Conservation (phyloP, 2,113 vertebrate species). For the Benitochromis conjunctus region DNA sequence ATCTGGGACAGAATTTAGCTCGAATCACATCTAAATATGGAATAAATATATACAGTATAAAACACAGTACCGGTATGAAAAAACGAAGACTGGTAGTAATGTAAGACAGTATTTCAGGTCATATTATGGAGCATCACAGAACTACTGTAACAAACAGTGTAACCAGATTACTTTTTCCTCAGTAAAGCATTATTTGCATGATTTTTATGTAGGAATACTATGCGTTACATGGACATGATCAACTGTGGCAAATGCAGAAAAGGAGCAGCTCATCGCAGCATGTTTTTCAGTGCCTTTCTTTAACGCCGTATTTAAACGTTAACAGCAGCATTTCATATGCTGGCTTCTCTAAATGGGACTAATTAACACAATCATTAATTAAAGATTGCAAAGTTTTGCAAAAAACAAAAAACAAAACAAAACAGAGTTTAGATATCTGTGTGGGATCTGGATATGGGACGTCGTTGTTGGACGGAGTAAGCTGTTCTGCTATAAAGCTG, state of each 20-base stretch:
- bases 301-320: rapidly evolving
- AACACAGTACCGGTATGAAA: background rate
- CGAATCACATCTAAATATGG: background rate
- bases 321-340: rapidly evolving
- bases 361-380: background rate
- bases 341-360: rapidly evolving
- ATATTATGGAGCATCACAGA: background rate
- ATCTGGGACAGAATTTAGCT: background rate
- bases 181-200: background rate
- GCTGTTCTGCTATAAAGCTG: too few relatives aligned
- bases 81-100: background rate
- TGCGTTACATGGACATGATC: background rate
- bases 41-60: background rate
- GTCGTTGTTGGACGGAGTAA: background rate
- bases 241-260: background rate
- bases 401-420: background rate
- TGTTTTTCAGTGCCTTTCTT: background rate
- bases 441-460: background rate
- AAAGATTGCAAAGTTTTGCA: background rate
- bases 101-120: background rate
- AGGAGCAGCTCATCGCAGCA: background rate
- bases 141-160: background rate
- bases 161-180: background rate
- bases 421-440: rapidly evolving
- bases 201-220: background rate